Conservation (phyloP, 2,888 invertebrate species). For the Pollenia amentaria region DNA sequence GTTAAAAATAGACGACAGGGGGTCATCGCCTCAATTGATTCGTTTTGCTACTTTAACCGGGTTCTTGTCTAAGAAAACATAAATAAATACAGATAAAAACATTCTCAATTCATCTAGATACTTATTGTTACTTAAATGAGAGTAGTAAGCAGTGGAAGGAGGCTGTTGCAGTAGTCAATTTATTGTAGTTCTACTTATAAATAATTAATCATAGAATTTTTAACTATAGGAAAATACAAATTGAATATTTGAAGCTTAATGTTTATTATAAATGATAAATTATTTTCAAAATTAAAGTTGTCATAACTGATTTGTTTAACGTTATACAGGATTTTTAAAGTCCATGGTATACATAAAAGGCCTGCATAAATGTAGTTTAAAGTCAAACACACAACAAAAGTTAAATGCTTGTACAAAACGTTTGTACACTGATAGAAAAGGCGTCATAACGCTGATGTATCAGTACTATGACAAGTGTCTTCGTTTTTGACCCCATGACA, state of each 20-base stretch:
- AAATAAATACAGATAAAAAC: conserved; percentile 37
- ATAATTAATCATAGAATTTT: conserved; percentile 39
- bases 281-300: too few species aligned
- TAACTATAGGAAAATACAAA: not conserved
- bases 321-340: too few species aligned
- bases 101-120: conserved; percentile 28
- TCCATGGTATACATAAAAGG: too few species aligned
- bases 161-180: not conserved
- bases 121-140: not conserved
- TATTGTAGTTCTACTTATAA: conserved; percentile 6
- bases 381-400: too few species aligned
- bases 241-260: conserved; percentile 19
- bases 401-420: too few species aligned
- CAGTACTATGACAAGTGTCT: too few species aligned
- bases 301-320: too few species aligned
- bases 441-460: too few species aligned
- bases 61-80: conserved; percentile 47
- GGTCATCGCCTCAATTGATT: conserved; percentile 72
- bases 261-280: too few species aligned
- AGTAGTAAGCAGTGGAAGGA: not conserved
- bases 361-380: too few species aligned
- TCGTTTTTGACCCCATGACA: too few species aligned
- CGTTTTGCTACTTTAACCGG: conserved; percentile 65
- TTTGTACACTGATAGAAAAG: too few species aligned
- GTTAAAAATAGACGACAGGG: conserved; percentile 70